phyloP scores from a whole-genome alignment of 2,113 vertebrate genomes.

The Capreolus pygargus region DNA sequence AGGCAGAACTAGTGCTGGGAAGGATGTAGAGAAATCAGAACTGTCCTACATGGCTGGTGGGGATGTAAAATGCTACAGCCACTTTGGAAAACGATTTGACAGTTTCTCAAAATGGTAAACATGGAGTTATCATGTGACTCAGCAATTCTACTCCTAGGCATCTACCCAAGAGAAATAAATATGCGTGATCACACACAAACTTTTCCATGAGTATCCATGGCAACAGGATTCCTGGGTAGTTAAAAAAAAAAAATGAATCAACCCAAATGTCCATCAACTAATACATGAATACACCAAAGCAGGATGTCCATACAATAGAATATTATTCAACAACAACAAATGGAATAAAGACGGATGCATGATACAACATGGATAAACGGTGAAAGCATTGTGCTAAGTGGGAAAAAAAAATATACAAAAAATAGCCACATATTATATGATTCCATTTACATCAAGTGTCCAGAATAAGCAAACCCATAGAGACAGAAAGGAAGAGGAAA shows the following conservation, averaged over 20 bases:
- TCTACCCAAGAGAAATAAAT: neutral
- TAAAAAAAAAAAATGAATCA: neutral
- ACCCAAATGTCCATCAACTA: neutral
- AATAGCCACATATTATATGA: neutral
- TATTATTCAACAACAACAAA: neutral
- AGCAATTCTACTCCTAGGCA: neutral
- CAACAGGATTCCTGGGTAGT: neutral
- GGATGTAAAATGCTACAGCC: neutral
- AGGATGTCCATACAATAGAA: neutral
- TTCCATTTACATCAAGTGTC: neutral
- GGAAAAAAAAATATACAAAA: neutral
- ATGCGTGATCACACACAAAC: neutral
- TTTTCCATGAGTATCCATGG: neutral
- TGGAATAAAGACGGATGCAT: neutral
- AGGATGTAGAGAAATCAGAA: neutral
- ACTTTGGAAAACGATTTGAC: neutral
- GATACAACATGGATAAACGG: no score
- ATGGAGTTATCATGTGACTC: neutral
- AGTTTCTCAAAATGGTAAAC: neutral
- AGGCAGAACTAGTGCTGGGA: neutral
- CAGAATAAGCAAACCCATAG: neutral
- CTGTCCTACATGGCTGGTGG: rapidly evolving
- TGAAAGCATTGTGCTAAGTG: neutral
- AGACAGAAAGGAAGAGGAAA: neutral
- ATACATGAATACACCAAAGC: neutral